phyloP scores from a whole-genome alignment of 2,113 vertebrate species.

The Platysternon megacephalum region DNA sequence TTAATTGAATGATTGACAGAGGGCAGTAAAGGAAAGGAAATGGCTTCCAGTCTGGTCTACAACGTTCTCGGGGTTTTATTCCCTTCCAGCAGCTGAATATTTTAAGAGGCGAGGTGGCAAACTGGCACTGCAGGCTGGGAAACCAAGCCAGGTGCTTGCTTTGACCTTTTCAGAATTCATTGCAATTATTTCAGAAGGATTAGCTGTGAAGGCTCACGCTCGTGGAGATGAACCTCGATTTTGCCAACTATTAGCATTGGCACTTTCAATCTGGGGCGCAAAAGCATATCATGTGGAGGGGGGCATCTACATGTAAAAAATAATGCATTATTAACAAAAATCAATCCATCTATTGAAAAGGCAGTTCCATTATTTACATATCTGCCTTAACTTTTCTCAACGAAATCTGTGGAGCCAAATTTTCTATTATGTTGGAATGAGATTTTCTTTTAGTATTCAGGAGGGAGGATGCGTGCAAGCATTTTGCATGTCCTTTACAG shows the following conservation, averaged over 20 bases:
- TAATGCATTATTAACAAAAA: background rate
- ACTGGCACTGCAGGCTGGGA: conserved; percentile 8
- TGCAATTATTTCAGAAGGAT: conserved; percentile 21
- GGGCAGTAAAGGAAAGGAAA: background rate
- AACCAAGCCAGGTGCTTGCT: conserved; percentile 5
- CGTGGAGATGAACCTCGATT: background rate
- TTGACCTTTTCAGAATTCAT: conserved; percentile 32
- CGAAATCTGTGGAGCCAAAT: conserved; percentile 32
- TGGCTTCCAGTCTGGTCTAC: background rate
- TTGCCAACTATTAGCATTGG: background rate
- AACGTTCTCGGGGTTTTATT: background rate
- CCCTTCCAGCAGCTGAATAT: background rate
- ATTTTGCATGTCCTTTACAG: background rate
- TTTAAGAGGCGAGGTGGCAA: background rate
- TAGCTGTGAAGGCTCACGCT: background rate
- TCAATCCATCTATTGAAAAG: background rate
- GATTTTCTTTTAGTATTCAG: conserved; percentile 29
- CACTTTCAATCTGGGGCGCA: conserved; percentile 41
- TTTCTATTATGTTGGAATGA: conserved; percentile 49
- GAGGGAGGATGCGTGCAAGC: background rate
- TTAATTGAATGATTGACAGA: background rate
- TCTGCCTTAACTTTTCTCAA: conserved; percentile 46
- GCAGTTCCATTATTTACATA: conserved; percentile 44
- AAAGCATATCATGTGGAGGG: background rate
- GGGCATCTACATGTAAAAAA: background rate